A percentile compares a stretch with the other conserved stretches of the same genome.
phyloP scores from a whole-genome alignment of 2,888 invertebrate species.

The Lagria hirta region DNA sequence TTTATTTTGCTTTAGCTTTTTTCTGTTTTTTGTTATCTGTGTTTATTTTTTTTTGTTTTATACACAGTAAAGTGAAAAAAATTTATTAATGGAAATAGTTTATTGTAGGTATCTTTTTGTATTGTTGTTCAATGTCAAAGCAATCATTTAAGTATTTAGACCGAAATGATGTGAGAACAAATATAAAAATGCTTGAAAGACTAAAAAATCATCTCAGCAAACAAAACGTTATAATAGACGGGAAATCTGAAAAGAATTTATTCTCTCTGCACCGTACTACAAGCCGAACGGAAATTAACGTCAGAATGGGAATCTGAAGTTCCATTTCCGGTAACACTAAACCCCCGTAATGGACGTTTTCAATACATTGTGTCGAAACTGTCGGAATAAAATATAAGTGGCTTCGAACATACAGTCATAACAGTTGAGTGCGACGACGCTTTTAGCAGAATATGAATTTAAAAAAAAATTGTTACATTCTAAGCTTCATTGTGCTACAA shows the following conservation, averaged over 20 bases:
- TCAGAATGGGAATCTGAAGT: constrained; percentile 40
- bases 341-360: constrained; percentile 37
- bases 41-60: too few relatives aligned
- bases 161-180: too few relatives aligned
- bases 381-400: constrained; percentile 23
- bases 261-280: constrained; percentile 13
- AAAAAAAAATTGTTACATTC: neutral
- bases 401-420: constrained; percentile 17
- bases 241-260: constrained; percentile 11
- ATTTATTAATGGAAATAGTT: too few relatives aligned
- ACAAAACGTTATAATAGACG: constrained; percentile 14
- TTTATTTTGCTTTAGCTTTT: too few relatives aligned
- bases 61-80: too few relatives aligned
- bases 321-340: constrained; percentile 42
- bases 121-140: too few relatives aligned
- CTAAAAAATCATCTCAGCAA: constrained; percentile 7
- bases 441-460: constrained; percentile 19
- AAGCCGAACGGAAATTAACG: constrained; percentile 43
- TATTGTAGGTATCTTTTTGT: too few relatives aligned
- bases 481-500: neutral
- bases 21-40: too few relatives aligned
- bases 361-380: constrained; percentile 31
- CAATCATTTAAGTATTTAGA: too few relatives aligned
- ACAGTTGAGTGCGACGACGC: constrained; percentile 7
- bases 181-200: too few relatives aligned